Evolutionary conservation across 2,797 vertebrate species (phyloP), one percentile per base, ranked within the genome.

Genomic region (Anas capensis): DNA sequence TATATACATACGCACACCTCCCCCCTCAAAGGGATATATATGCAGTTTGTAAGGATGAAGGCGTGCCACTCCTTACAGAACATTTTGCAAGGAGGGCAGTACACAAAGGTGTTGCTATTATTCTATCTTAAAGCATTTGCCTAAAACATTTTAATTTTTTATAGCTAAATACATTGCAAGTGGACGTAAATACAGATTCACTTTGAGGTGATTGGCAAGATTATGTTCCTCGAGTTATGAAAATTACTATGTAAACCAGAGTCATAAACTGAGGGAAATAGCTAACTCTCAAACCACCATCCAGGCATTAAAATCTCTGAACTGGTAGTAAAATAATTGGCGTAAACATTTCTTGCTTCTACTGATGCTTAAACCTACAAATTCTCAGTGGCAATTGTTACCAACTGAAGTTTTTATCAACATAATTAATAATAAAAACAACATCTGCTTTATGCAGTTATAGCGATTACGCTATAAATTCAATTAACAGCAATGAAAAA

Each of bases 401-500:
- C n/a, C 20, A 62, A 33, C 69, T 44, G 34, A 95, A 92, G 12
- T 86, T 91, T 73, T 71, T 61, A 95, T 76, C 54, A 68, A 69
- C 31, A 86, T 60, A 92, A 95, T 94, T 87, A 95, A 92, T 91
- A 83, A 93, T 23, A 54, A 87, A 88, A 88, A 80, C 69, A 72
- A 17, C 42, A 42, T 42, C 42, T 42, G 42, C 42, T 42, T 42
- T 42, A 42, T 18, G 42, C 42, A 18, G 42, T 9, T 42, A 42
- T 42, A 42, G 42, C 42, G 17, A 42, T 42, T 42, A 42, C 42
- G 9, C 33, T 89, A 91, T 56, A 79, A 76, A 94, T 77, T 73
- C 91, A 95, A 96, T 90, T 90, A 96, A 75, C 17, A 93, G 61
- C 48, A 87, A 84, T 84, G 72, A 93, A 92, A 95, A 76, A 70